Evolutionary conservation across 1,140 invertebrate genomes (phyloP), one percentile per base, ranked within the genome.

Genomic region (Argopecten irradians): DNA sequence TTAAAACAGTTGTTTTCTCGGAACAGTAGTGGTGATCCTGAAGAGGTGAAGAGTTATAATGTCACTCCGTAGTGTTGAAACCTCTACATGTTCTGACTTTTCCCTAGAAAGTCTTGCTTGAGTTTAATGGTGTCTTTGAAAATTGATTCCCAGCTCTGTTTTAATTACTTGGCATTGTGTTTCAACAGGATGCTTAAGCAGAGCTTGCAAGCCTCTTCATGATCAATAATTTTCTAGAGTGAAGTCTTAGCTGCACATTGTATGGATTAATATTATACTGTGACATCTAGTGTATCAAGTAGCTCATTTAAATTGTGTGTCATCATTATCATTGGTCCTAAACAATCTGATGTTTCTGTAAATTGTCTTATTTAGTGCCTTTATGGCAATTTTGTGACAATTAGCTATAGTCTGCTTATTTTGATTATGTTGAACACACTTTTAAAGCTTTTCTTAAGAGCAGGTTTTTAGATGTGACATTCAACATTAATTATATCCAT

Each of bases 131-230:
- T n/a, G n/a, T 71, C 55, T 71, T 71, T 71, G 55, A 71, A 71
- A 71, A 71, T 71, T 71, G 55, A 71, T 71, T 71, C 55, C 55
- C 55, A 71, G 55, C 55, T 71, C 22, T 28, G 55, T 71, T 71
- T 71, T 71, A 71, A 71, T 71, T 71, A 71, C 55, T 71, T 71
- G 55, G 55, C 55, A 11, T 71, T 71, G 55, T 71, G 55, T 71
- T 71, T 71, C 55, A 71, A 71, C 55, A 71, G 55, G 55, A 71
- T 71, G 55, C 55, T 71, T 71, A 71, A 71, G 55, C 55, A 71
- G 28, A 71, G 55, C 55, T 71, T 71, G 55, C 55, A 71, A 71
- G 55, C 55, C n/a, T 71, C 28, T 71, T 71, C 55, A 28, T 71
- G 55, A 71, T 71, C 55, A 71, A 71, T 71, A 71, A 71, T 71